These are phyloP conservation scores for Galago senegalensis DNA, from an alignment of 2,797 vertebrate species.

Conservation along the genomic window DNA sequence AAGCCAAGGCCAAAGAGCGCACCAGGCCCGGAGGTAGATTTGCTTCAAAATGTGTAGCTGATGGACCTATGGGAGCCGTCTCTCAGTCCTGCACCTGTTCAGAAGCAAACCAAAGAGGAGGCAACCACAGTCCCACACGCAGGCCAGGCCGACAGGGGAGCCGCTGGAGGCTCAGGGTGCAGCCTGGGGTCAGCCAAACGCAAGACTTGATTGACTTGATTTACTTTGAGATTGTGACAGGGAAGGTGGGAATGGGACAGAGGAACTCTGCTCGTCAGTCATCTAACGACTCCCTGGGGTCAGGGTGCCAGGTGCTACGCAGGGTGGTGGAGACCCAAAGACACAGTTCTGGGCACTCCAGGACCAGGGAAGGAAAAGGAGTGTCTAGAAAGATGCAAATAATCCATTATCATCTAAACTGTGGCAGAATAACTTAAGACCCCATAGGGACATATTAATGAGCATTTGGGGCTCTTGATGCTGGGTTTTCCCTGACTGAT, in stretches of 20 bases:
- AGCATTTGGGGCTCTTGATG: not conserved
- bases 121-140: accelerated
- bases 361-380: not conserved
- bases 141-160: not conserved
- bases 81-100: not conserved
- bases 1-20: not conserved
- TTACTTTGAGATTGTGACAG: too few species aligned
- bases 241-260: not conserved
- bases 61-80: not conserved
- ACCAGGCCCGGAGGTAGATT: not conserved
- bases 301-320: accelerated
- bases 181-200: not conserved
- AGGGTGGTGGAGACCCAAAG: accelerated
- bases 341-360: not conserved
- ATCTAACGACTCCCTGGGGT: too few species aligned
- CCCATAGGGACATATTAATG: not conserved
- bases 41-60: not conserved
- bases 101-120: not conserved
- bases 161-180: not conserved
- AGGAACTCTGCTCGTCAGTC: not conserved
- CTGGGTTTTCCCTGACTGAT: not conserved
- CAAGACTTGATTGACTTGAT: not conserved
- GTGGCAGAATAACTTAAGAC: not conserved
- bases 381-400: not conserved
- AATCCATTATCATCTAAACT: not conserved